Evolutionary conservation across 2,113 vertebrate genomes (phyloP), one percentile per base, ranked within the genome.

Genomic region (Nycticryphes semicollaris): DNA sequence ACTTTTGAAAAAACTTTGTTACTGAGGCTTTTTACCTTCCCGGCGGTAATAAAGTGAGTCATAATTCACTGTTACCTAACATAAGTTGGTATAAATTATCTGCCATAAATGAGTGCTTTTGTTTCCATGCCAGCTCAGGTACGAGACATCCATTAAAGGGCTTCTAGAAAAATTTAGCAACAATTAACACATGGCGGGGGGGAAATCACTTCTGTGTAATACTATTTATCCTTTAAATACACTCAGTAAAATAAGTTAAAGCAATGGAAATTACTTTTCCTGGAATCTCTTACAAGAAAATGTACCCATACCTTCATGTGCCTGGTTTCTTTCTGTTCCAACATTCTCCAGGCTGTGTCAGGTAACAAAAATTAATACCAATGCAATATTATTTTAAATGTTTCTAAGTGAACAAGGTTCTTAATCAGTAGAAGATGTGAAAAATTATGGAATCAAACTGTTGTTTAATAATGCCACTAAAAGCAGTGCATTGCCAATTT

Each of bases 61-160:
- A 79, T 89, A 89, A 87, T 78, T 89, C 73, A 56, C 73, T 89
- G 70, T 73, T 87, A 57, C 62, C 69, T 69, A 91, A 87, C 83
- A 35, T 33, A 72, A 56, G 13, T 73, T 56, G 59, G 35, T 62
- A 68, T 22, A 64, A 91, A 77, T 63, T 53, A 70, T 53, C 54
- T 72, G 56, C 41, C 68, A 77, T 63, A 94, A 79, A 82, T 70
- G 8, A 92, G 56, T 37, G n/a, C 21, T 67, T 86, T 60, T 81
- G 28, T 63, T 92, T 87, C 63, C 69, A 63, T 92, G 41, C 22
- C 45, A 89, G 74, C 35, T 85, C 66, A 82, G 37, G n/a, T 79
- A 72, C 81, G 64, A 92, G 66, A 76, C 62, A 68, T 56, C 37
- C 69, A 77, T 89, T 94, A 75, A 78, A 84, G 35, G 56, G 73